Percentiles rank a stretch among this genome's conserved stretches.
phyloP scores from a whole-genome alignment of 2,888 invertebrate species.

The Caenorhabditis sp. region DNA sequence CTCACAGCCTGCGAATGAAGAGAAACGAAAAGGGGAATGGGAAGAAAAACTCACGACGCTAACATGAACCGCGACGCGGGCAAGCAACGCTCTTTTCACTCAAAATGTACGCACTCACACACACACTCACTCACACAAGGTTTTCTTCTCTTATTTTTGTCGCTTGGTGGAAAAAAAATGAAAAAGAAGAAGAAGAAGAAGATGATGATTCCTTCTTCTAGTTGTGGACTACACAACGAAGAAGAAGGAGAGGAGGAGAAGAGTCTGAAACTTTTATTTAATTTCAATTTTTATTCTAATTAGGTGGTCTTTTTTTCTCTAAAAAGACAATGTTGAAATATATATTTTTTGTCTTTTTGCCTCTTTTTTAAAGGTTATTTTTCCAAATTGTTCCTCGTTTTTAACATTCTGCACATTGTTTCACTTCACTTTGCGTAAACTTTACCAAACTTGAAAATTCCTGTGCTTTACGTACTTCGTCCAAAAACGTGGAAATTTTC shows the following conservation, averaged over 20 bases:
- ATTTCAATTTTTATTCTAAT: background rate
- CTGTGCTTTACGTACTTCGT: too few relatives aligned
- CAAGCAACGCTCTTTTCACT: slow-evolving; percentile 20
- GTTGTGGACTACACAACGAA: slow-evolving; percentile 1
- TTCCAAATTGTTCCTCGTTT: background rate
- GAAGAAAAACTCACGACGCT: background rate
- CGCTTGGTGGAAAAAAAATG: slow-evolving; percentile 1
- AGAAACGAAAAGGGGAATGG: too few relatives aligned
- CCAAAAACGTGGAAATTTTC: too few relatives aligned
- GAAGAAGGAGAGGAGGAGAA: background rate
- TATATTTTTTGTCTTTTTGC: background rate
- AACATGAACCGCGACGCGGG: slow-evolving; percentile 24
- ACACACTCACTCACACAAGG: background rate
- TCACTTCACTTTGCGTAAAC: too few relatives aligned
- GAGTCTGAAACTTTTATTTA: background rate
- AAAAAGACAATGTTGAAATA: background rate
- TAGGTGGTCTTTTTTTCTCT: background rate
- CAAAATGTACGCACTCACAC: too few relatives aligned
- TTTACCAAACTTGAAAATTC: too few relatives aligned
- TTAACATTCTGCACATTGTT: too few relatives aligned
- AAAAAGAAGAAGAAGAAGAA: background rate
- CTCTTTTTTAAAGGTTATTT: background rate
- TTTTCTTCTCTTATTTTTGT: background rate
- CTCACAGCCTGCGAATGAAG: background rate
- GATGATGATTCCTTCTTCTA: background rate